These are phyloP conservation scores for Glareola pratincola DNA, from an alignment of 2,113 vertebrate genomes.

Conservation along the genomic window DNA sequence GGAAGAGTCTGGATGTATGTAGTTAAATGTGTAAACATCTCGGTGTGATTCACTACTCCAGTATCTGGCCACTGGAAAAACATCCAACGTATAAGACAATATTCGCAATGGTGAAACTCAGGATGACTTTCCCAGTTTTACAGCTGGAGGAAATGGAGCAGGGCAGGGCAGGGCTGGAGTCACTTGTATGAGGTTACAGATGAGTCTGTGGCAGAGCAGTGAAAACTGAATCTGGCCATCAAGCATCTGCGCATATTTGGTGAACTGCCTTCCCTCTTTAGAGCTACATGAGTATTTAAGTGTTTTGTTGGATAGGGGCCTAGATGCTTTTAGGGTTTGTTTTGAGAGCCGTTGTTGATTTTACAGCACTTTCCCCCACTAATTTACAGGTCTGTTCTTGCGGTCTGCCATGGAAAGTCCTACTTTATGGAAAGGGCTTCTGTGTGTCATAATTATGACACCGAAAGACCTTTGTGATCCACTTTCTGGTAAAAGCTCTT, in stretches of 20 bases:
- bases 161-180: neutral
- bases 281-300: slow-evolving; percentile 40
- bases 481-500: neutral
- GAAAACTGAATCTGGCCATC: neutral
- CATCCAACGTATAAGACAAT: neutral
- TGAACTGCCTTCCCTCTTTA: slow-evolving; percentile 15
- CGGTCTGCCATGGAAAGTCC: neutral
- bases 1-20: neutral
- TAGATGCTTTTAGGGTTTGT: slow-evolving; percentile 53
- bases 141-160: neutral
- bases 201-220: neutral
- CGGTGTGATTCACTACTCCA: neutral
- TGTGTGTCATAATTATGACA: neutral
- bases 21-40: neutral
- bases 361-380: slow-evolving; percentile 10
- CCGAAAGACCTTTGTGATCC: neutral
- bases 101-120: neutral
- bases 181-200: neutral
- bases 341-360: slow-evolving; percentile 55
- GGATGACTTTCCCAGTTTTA: neutral
- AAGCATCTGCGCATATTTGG: slow-evolving; percentile 18
- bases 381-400: slow-evolving; percentile 22
- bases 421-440: neutral
- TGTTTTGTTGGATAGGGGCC: slow-evolving; percentile 56
- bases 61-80: neutral